A percentile compares a stretch with the other conserved stretches of the same genome.
phyloP scores from a whole-genome alignment of 2,113 vertebrate genomes.

The Solea senegalensis region DNA sequence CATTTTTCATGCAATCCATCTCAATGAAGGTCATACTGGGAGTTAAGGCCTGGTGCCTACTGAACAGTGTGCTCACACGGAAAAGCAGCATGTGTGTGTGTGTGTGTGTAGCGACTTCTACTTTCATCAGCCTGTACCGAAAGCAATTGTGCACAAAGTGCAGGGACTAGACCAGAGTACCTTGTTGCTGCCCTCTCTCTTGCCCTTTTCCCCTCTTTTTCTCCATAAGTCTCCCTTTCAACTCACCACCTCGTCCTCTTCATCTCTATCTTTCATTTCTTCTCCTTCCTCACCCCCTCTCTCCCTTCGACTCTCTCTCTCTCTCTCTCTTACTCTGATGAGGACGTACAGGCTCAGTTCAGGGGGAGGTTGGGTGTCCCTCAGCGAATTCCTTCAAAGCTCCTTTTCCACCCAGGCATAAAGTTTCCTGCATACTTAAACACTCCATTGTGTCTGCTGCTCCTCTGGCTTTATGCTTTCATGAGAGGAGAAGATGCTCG shows the following conservation, averaged over 20 bases:
- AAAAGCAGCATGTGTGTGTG: conserved; percentile 31
- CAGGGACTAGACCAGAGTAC: conserved; percentile 33
- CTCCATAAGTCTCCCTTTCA: conserved; percentile 38
- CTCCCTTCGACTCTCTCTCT: conserved; percentile 12
- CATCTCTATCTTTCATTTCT: conserved; percentile 36
- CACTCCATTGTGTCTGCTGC: conserved; percentile 72
- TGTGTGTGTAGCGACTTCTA: conserved; percentile 53
- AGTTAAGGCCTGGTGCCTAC: conserved; percentile 66
- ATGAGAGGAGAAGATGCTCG: conserved; percentile 8
- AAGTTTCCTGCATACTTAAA: conserved; percentile 79
- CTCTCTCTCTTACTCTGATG: conserved; percentile 61
- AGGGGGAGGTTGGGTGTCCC: conserved; percentile 78
- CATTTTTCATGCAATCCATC: conserved; percentile 79
- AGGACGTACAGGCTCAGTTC: conserved; percentile 75
- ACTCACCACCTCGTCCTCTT: conserved; percentile 33
- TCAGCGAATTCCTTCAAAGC: conserved; percentile 79
- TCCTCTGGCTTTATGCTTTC: conserved; percentile 50
- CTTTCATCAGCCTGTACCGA: conserved; percentile 38
- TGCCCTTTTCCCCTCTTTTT: conserved; percentile 8
- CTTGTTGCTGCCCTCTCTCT: conserved; percentile 44
- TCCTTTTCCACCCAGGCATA: conserved; percentile 73
- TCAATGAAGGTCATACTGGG: conserved; percentile 77
- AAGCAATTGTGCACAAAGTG: conserved; percentile 43
- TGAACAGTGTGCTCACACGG: conserved; percentile 63
- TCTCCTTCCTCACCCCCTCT: background rate